phyloP scores from a whole-genome alignment of 2,888 invertebrate species.

The Tetropium fuscum region DNA sequence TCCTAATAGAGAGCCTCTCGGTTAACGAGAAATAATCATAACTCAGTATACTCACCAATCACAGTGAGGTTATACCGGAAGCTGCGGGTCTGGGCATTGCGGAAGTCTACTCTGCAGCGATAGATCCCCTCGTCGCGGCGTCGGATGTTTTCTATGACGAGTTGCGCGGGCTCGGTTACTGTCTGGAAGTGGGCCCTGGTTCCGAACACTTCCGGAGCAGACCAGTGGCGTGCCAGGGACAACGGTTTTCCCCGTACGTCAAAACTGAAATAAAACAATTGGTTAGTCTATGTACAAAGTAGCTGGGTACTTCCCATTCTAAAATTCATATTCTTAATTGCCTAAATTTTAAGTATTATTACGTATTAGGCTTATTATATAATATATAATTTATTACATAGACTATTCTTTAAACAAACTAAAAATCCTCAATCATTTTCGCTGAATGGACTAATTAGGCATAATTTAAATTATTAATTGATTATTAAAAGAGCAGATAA shows the following conservation, averaged over 20 bases:
- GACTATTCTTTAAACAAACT: no score
- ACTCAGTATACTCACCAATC: conserved; percentile 79
- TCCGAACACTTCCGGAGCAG: conserved; percentile 87
- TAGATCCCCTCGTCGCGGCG: conserved; percentile 91
- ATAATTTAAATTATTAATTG: no score
- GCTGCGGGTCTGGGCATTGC: conserved; percentile 90
- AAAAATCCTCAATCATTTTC: no score
- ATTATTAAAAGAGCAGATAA: no score
- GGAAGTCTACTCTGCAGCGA: conserved; percentile 90
- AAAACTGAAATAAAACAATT: conserved; percentile 74
- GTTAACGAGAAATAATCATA: not conserved
- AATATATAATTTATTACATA: no score
- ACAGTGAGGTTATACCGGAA: conserved; percentile 91
- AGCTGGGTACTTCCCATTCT: no score
- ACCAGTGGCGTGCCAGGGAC: conserved; percentile 85
- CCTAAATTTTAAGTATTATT: no score
- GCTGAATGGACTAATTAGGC: no score
- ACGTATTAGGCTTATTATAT: no score
- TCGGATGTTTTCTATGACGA: conserved; percentile 86
- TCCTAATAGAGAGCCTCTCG: not conserved
- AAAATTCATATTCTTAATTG: no score
- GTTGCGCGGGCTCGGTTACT: conserved; percentile 82
- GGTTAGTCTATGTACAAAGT: no score
- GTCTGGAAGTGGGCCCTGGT: conserved; percentile 88
- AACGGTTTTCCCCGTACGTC: conserved; percentile 88